phyloP scores from a whole-genome alignment of 2,888 invertebrate genomes.

The Agonum fuliginosum region DNA sequence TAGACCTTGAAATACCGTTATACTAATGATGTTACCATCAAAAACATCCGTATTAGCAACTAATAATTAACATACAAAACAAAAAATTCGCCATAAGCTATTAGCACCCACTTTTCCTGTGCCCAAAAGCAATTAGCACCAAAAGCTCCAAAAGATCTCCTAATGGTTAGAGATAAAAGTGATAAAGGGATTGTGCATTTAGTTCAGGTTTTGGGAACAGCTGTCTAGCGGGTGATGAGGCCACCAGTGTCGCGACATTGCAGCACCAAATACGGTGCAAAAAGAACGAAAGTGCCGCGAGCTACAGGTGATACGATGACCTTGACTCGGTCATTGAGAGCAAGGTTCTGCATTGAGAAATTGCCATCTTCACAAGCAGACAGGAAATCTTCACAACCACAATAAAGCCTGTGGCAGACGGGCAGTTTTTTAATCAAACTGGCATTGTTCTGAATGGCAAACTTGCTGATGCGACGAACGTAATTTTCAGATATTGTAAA shows the following conservation, averaged over 20 bases:
- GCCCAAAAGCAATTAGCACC: not conserved
- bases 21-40: conserved; percentile 22
- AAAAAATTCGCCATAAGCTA: not conserved
- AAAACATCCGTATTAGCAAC: conserved; percentile 19
- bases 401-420: not conserved
- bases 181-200: conserved; percentile 1
- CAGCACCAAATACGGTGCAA: conserved; percentile 30
- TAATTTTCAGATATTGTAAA: too few species aligned
- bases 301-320: conserved; percentile 55
- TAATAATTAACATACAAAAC: conserved; percentile 22
- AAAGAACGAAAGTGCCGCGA: conserved; percentile 50
- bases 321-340: conserved; percentile 52
- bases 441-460: too few species aligned
- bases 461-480: too few species aligned
- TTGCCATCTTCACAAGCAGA: not conserved
- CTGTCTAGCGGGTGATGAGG: conserved; percentile 16
- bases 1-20: conserved; percentile 40
- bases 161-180: not conserved
- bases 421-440: too few species aligned
- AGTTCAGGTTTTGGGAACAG: conserved; percentile 40
- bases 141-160: not conserved
- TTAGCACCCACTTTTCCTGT: conserved; percentile 6
- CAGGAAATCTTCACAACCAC: conserved; percentile 35
- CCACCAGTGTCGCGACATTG: conserved; percentile 46
- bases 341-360: conserved; percentile 23